Evolutionary conservation across 2,113 vertebrate species (phyloP).

Genomic region (Myiozetetes cayanensis): DNA sequence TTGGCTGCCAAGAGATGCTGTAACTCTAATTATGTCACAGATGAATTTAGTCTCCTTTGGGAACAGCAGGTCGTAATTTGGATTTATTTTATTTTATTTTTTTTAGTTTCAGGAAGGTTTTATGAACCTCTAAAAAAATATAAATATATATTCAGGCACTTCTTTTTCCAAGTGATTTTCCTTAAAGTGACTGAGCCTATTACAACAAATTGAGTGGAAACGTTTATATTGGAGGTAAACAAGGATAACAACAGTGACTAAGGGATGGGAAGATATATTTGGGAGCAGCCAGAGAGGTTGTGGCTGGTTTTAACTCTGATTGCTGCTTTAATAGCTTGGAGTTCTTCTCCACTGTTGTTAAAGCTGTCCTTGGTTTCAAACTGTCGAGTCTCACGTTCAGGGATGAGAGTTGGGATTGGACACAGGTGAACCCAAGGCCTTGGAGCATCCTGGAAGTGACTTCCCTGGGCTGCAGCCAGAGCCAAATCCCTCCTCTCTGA

Average conservation of each 20-base stretch:
- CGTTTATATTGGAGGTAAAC: background rate
- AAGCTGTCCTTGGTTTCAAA: background rate
- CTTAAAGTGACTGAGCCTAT: background rate
- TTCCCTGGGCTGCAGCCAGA: background rate
- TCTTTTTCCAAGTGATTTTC: background rate
- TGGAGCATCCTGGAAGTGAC: fast-evolving
- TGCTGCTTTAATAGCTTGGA: background rate
- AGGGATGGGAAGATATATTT: background rate
- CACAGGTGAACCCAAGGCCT: fast-evolving
- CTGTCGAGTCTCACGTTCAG: background rate
- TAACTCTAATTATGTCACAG: background rate
- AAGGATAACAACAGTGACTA: background rate
- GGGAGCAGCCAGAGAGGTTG: background rate
- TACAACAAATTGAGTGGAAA: background rate
- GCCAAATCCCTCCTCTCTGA: background rate
- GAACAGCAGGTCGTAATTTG: background rate
- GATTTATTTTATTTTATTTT: background rate
- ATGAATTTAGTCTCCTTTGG: background rate
- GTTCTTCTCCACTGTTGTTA: background rate
- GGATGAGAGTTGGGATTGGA: fast-evolving
- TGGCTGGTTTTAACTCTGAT: background rate
- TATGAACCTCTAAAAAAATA: background rate
- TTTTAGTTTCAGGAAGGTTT: background rate
- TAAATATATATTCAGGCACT: background rate
- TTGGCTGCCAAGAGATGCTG: background rate